These are phyloP conservation scores for Ibidorhyncha struthersii DNA, from an alignment of 2,113 vertebrate species.

Conservation along the genomic window DNA sequence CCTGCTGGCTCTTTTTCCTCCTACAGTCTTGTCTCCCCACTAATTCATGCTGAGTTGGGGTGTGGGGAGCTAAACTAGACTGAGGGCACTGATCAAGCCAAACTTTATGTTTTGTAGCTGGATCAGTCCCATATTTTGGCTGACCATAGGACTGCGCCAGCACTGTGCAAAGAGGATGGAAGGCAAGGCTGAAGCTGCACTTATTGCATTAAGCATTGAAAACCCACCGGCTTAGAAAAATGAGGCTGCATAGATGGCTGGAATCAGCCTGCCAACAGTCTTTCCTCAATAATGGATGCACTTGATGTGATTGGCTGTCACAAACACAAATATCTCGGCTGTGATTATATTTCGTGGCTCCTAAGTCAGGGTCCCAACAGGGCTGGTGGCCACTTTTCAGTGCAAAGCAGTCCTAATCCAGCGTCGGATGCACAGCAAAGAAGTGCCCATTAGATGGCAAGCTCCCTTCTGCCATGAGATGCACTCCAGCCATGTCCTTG, in stretches of 20 bases:
- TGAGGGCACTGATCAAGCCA: neutral
- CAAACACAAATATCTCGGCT: neutral
- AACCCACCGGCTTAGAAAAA: neutral
- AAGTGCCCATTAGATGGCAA: neutral
- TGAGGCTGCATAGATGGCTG: neutral
- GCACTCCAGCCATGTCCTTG: no score
- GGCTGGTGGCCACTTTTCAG: neutral
- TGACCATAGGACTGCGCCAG: neutral
- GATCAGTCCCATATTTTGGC: neutral
- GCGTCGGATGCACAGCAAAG: neutral
- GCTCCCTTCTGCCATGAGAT: neutral
- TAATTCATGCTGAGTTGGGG: neutral
- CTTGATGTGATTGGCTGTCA: neutral
- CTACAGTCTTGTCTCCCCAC: neutral
- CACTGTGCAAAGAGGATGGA: neutral
- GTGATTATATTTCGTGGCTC: rapidly evolving
- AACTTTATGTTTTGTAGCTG: neutral
- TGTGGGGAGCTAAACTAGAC: neutral
- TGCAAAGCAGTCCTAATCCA: neutral
- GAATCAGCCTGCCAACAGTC: neutral
- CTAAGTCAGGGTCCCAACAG: neutral
- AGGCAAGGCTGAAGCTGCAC: neutral
- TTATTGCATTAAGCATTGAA: neutral
- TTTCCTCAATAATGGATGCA: neutral
- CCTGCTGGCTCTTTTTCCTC: neutral